Conservation (phyloP, 2,888 invertebrate genomes). For the Platycnemis pennipes region DNA sequence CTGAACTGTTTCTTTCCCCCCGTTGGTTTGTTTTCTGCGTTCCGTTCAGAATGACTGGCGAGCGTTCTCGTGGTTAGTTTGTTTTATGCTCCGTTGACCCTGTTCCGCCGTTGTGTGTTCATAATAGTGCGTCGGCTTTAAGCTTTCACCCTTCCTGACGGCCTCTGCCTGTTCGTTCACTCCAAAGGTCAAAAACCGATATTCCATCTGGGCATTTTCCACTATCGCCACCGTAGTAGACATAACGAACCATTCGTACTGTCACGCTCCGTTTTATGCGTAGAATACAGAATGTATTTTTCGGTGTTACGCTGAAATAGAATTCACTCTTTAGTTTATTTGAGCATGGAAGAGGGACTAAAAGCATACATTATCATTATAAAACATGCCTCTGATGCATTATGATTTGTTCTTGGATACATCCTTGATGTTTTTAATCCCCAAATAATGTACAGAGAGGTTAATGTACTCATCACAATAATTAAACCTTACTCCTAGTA, state of each 20-base stretch:
- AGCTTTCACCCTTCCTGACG: constrained; percentile 29
- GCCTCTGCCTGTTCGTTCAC: background rate
- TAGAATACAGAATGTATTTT: too few species aligned
- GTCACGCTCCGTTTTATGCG: too few species aligned
- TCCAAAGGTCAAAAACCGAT: constrained; percentile 29
- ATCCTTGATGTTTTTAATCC: too few species aligned
- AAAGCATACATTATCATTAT: too few species aligned
- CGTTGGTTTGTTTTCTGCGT: background rate
- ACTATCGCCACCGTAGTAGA: background rate
- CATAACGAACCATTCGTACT: background rate
- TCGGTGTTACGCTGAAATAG: too few species aligned
- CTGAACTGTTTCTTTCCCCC: background rate
- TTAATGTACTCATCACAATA: too few species aligned
- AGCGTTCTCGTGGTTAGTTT: constrained; percentile 5
- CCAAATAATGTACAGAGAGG: too few species aligned
- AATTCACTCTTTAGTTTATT: too few species aligned
- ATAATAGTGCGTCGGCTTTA: constrained; percentile 29
- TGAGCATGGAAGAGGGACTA: too few species aligned
- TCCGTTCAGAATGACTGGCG: background rate
- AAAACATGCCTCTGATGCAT: too few species aligned
- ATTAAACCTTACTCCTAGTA: too few species aligned
- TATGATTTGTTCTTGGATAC: too few species aligned
- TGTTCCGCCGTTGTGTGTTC: constrained; percentile 37
- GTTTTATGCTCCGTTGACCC: constrained; percentile 16
- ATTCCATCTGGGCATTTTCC: background rate